Evolutionary conservation across 2,888 invertebrate species (phyloP), one percentile per base, ranked within the genome.

Genomic region (Drosophila borborema): DNA sequence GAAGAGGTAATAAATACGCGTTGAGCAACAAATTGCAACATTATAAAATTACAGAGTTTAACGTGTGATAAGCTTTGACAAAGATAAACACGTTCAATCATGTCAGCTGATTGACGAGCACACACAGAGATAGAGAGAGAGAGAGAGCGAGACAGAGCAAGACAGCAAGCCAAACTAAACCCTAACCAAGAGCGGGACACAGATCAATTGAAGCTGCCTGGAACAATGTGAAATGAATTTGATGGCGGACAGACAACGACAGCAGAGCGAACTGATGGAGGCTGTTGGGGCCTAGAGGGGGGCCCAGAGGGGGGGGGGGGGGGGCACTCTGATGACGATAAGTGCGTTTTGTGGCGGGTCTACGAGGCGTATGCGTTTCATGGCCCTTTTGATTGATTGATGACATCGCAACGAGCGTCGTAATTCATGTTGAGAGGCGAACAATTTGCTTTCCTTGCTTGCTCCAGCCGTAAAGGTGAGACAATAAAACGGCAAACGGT

Each of bases 371-470:
- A 76, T 74, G 79, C 71, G 78, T 72, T 59, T 59, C 64, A 64
- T 59, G 67, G 49, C 48, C 61, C 68, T 48, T 73, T 76, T 86
- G 86, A 86, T 86, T 86, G 86, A 86, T 86, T 87, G 86, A 89
- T 82, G 86, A 84, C 77, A 28, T 28, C 28, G 89, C 72, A 77
- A 80, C 85, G 72, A 68, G 77, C 85, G 75, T 76, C 77, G 86
- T 86, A 89, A 89, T 89, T 86, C 87, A 84, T 82, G 87, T 82
- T 80, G 80, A 81, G 81, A 75, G 82, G 64, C 74, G 77, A 85
- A 87, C 85, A 85, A 86, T 82, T 87, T 81, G 75, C 78, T 79
- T 66, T 64, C 54, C 2, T 31, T 31, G 46, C 23, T 23, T 59
- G 34, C 58, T 23, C 10, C 34, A 46, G n/a, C 36, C 59, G 56